Percentiles rank a stretch among this genome's conserved stretches.
phyloP scores from a whole-genome alignment of 2,888 invertebrate species.

The Drosophila robusta region DNA sequence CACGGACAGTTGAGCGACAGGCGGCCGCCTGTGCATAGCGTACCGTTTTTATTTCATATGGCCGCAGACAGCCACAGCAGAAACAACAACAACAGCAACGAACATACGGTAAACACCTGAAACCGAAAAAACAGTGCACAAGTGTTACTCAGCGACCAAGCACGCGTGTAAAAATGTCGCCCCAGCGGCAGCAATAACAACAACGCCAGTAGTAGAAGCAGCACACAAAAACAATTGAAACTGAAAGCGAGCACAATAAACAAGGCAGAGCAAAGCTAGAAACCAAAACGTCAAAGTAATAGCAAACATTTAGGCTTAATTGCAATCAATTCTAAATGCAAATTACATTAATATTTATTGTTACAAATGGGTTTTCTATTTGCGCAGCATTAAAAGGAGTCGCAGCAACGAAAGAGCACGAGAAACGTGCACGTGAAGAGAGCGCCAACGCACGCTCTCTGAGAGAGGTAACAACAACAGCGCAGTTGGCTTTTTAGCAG shows the following conservation, averaged over 20 bases:
- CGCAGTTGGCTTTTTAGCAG: constrained; percentile 67
- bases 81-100: constrained; percentile 36
- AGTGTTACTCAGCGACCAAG: constrained; percentile 81
- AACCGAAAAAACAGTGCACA: constrained; percentile 74
- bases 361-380: constrained; percentile 44
- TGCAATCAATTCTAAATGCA: constrained; percentile 14
- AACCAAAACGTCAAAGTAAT: constrained; percentile 22
- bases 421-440: constrained; percentile 20
- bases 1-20: constrained; percentile 24
- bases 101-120: constrained; percentile 57
- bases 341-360: constrained; percentile 20
- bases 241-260: constrained; percentile 39
- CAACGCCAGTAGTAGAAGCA: constrained; percentile 27
- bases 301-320: constrained; percentile 32
- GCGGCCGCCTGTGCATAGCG: constrained; percentile 72
- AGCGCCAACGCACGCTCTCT: constrained; percentile 6
- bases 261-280: constrained; percentile 29
- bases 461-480: constrained; percentile 33
- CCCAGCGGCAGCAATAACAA: constrained; percentile 40
- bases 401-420: constrained; percentile 16
- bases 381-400: constrained; percentile 65
- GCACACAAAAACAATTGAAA: constrained; percentile 47
- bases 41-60: constrained; percentile 83
- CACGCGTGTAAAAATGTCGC: constrained; percentile 68
- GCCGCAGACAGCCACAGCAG: constrained; percentile 55